These are phyloP conservation scores for Anoplopoma fimbria DNA, from an alignment of 2,113 vertebrate species.

Conservation along the genomic window DNA sequence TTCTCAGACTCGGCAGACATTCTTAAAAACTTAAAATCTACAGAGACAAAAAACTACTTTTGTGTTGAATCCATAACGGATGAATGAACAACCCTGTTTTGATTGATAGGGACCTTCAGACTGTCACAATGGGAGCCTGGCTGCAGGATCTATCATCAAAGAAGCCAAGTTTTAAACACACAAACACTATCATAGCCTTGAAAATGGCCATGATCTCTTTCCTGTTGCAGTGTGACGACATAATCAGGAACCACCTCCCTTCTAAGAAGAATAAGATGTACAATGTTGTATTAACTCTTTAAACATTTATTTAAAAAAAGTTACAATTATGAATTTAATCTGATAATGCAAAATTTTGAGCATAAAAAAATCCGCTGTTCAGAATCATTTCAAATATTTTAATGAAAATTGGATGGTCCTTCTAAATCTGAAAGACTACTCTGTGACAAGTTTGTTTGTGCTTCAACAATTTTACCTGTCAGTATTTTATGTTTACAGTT, in stretches of 20 bases:
- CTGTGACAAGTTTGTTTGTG: conserved; percentile 7
- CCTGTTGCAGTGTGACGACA: conserved; percentile 4
- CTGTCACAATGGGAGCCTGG: conserved; percentile 6
- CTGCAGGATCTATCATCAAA: conserved; percentile 34
- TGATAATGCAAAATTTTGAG: not conserved
- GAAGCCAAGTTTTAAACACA: conserved; percentile 66
- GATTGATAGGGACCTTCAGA: conserved; percentile 54
- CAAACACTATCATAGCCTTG: not conserved
- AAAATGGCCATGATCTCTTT: not conserved
- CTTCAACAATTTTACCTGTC: conserved; percentile 17
- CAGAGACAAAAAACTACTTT: not conserved
- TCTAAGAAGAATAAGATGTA: conserved; percentile 32
- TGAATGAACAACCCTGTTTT: conserved; percentile 40
- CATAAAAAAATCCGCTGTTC: not conserved
- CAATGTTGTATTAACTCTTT: conserved; percentile 30
- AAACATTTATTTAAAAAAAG: not conserved
- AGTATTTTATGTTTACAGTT: conserved; percentile 21
- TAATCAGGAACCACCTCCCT: conserved; percentile 8
- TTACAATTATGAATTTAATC: not conserved
- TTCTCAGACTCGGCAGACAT: not conserved
- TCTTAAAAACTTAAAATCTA: not conserved
- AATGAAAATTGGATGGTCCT: not conserved
- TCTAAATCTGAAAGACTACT: conserved; percentile 18
- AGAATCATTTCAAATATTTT: conserved; percentile 7
- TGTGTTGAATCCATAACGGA: not conserved